Percentiles rank a stretch among this genome's conserved stretches.
Conservation (phyloP, 1,140 invertebrate species). For the Sarcophaga bullata region DNA sequence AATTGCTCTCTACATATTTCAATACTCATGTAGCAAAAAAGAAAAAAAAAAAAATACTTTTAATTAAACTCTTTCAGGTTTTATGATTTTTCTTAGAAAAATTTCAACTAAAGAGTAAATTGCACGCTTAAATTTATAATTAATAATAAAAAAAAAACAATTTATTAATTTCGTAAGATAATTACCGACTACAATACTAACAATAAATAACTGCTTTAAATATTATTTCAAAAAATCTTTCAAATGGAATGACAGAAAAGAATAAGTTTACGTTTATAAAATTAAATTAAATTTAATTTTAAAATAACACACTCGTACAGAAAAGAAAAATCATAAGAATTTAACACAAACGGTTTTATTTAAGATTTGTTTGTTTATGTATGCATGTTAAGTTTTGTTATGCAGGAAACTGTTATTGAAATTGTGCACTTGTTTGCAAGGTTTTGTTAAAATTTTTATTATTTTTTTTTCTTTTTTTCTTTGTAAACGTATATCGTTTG, state of each 20-base stretch:
- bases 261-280: background rate
- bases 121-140: background rate
- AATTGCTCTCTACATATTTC: background rate
- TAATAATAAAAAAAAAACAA: background rate
- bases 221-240: background rate
- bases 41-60: background rate
- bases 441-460: background rate
- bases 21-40: background rate
- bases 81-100: background rate
- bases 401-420: background rate
- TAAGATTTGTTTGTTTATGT: background rate
- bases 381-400: background rate
- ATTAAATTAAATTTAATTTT: background rate
- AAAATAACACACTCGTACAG: background rate
- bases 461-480: background rate
- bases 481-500: background rate
- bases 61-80: background rate
- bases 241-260: constrained; percentile 7
- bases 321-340: background rate
- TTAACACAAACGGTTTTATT: constrained; percentile 2
- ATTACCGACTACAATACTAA: constrained; percentile 11
- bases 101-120: background rate
- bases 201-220: background rate
- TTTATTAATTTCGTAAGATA: background rate
- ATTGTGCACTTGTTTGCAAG: constrained; percentile 36